Conservation (phyloP, 2,797 vertebrate species). For the Danio tinwini region DNA sequence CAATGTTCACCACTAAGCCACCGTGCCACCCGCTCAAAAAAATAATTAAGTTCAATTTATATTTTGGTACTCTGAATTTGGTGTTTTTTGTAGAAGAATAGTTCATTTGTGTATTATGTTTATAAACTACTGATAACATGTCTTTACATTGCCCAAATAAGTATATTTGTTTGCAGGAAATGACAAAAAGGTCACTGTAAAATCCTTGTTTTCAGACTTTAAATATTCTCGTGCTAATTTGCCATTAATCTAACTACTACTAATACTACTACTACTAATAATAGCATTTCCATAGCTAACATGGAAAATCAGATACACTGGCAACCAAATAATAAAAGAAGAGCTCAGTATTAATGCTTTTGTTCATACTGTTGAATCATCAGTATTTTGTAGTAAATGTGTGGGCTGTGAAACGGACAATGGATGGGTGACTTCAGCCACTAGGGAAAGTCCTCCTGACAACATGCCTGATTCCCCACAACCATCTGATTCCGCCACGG, state of each 20-base stretch:
- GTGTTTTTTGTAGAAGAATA: no score
- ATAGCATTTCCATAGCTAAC: neutral
- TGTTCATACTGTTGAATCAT: slow-evolving; percentile 36
- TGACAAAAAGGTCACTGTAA: no score
- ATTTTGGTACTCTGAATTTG: no score
- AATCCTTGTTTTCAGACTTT: no score
- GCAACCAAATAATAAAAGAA: neutral
- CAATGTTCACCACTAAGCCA: no score
- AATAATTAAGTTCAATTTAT: no score
- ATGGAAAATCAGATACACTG: neutral
- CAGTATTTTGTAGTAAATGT: slow-evolving; percentile 44
- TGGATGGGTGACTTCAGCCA: slow-evolving; percentile 42
- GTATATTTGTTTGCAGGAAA: no score
- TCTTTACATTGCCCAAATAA: no score
- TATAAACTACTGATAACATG: no score
- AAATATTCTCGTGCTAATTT: no score
- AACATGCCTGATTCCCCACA: slow-evolving; percentile 32
- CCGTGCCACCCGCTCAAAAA: no score
- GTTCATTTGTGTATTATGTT: no score
- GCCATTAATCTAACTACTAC: neutral
- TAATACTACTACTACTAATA: neutral
- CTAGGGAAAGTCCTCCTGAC: slow-evolving; percentile 35
- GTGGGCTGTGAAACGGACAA: slow-evolving; percentile 32
- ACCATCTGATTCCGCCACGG: slow-evolving; percentile 22
- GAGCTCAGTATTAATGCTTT: neutral